These are phyloP conservation scores for Ptilorrhoa leucosticta DNA, from an alignment of 2,113 vertebrate genomes.

Conservation along the genomic window DNA sequence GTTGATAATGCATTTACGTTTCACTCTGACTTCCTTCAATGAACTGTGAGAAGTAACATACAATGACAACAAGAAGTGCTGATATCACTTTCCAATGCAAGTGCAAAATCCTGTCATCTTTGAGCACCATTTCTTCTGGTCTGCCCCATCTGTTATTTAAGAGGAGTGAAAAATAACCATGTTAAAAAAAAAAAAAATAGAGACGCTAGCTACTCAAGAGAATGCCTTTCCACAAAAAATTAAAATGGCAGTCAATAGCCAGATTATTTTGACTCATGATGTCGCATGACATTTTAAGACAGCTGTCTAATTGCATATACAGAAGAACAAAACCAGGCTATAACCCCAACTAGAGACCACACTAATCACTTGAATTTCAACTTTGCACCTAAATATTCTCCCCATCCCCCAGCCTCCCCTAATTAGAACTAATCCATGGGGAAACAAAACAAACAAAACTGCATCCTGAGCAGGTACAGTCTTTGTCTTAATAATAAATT, in stretches of 20 bases:
- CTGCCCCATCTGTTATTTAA: neutral
- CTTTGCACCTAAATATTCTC: neutral
- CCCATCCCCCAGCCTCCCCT: rapidly evolving
- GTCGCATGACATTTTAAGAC: neutral
- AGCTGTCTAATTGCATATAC: neutral
- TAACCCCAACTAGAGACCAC: neutral
- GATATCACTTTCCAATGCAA: neutral
- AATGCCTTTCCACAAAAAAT: neutral
- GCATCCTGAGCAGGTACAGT: neutral
- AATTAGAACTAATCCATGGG: neutral
- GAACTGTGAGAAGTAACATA: neutral
- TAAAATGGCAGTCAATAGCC: neutral
- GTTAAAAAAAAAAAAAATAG: neutral
- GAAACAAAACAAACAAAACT: neutral
- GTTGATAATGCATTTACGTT: neutral
- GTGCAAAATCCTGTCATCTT: neutral
- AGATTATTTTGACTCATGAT: neutral
- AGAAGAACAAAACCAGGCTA: neutral
- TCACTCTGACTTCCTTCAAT: neutral
- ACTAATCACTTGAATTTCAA: neutral
- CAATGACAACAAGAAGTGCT: neutral
- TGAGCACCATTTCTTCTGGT: neutral
- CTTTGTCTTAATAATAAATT: neutral
- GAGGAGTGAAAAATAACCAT: neutral
- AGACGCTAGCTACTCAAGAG: neutral